Conservation (phyloP, 2,113 vertebrate genomes). For the Haplotaxodon microlepis region DNA sequence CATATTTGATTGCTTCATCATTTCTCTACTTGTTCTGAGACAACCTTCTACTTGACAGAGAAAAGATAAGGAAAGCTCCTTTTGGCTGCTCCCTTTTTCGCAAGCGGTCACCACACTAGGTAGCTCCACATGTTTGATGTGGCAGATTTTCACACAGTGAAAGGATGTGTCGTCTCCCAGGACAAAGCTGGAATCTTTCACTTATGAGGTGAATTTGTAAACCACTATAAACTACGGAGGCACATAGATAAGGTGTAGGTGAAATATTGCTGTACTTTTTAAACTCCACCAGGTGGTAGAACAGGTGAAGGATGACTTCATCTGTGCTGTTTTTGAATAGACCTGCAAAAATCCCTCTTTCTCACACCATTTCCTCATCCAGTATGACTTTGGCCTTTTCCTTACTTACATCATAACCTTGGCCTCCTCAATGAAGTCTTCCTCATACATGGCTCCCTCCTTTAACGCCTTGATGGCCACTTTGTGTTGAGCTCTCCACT, state of each 20-base stretch:
- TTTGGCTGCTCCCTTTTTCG: background rate
- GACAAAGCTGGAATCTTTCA: background rate
- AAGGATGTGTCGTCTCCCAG: background rate
- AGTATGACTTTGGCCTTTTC: background rate
- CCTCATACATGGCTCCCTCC: conserved; percentile 89
- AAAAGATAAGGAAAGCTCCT: background rate
- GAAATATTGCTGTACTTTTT: background rate
- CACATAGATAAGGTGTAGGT: background rate
- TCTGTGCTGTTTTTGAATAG: background rate
- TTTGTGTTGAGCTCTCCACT: conserved; percentile 86
- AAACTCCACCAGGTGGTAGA: background rate
- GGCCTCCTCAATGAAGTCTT: conserved; percentile 96
- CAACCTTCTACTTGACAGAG: background rate
- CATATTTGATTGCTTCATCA: background rate
- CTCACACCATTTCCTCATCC: background rate
- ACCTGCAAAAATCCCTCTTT: background rate
- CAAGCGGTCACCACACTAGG: background rate
- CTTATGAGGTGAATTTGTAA: background rate
- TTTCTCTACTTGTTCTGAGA: background rate
- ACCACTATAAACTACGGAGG: background rate
- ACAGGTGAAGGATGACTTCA: background rate
- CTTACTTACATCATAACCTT: conserved; percentile 91
- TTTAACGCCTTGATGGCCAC: conserved; percentile 95
- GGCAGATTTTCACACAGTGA: background rate
- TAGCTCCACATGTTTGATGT: background rate